Evolutionary conservation across 2,888 invertebrate species (phyloP), one percentile per base, ranked within the genome.

Genomic region (Steinernema carpocapsae): DNA sequence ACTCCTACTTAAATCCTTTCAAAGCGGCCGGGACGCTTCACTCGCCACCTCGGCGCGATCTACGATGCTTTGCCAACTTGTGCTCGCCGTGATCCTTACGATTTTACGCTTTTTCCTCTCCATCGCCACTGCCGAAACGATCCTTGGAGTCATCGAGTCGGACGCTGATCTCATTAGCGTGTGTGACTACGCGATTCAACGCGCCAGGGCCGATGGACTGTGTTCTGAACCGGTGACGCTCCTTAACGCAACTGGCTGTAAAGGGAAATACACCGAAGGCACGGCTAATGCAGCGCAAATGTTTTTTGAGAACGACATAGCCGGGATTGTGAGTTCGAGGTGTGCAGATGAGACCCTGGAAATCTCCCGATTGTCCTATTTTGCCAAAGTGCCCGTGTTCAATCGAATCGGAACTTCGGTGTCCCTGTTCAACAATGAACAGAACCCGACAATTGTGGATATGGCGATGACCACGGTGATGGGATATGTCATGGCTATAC

Each of bases 341-440:
- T 82, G 82, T 51, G 52, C 74, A 19, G 83, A 80, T 59, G 82
- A 82, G 72, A 72, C 59, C 22, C 37, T 70, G 24, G 83, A 83
- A 56, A 73, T 83, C 37, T 75, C 80, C 0, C 73, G 82, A 45
- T 56, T 82, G 26, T 51, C 83, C 24, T 79, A 77, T 56, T 82
- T 82, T 45, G 81, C 77, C 76, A 76, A 80, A 29, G 74, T 79
- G 24, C 82, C 83, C 14, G 74, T 82, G 6, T 75, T 83, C 29
- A 74, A 73, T n/a, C 70, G 82, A 22, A 76, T 74, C 48, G 76
- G 79, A 43, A 64, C 70, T 12, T 42, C 73, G 1, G 37, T 37
- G 24, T 37, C 26, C 14, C 70, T 77, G 42, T 72, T 75, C 42
- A 70, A 77, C 64, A 37, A 37, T 43, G 64, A 46, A 0, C 51